Conservation (phyloP, 2,113 vertebrate genomes). For the Chascanopsetta lugubris region DNA sequence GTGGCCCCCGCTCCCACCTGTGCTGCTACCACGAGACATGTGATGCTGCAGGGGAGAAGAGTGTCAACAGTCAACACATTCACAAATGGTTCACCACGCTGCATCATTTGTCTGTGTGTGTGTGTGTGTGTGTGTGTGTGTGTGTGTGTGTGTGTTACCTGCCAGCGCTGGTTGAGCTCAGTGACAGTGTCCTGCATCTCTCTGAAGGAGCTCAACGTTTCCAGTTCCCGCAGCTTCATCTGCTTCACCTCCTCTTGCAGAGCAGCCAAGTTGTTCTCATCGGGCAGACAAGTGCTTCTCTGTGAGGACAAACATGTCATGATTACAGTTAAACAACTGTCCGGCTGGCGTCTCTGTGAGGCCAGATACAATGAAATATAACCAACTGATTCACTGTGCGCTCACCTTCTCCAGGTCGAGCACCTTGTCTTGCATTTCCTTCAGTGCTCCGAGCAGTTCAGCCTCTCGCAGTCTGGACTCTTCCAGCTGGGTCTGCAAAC, state of each 20-base stretch:
- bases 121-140: background rate
- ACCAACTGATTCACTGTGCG: background rate
- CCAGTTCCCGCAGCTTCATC: constrained; percentile 88
- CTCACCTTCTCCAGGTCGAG: constrained; percentile 93
- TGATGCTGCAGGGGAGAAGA: constrained; percentile 77
- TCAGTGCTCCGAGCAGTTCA: constrained; percentile 88
- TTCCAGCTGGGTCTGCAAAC: constrained; percentile 89
- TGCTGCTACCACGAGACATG: constrained; percentile 79
- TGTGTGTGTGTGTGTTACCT: constrained; percentile 77
- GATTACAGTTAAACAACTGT: background rate
- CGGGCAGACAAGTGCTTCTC: constrained; percentile 88
- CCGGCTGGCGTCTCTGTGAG: too few relatives aligned
- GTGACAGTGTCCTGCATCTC: constrained; percentile 89
- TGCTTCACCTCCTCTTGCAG: constrained; percentile 93
- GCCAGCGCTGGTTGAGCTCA: constrained; percentile 93
- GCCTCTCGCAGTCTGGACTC: constrained; percentile 88
- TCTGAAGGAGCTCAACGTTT: constrained; percentile 84
- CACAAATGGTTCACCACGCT: background rate
- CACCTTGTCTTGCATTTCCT: constrained; percentile 97
- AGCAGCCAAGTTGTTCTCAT: constrained; percentile 89
- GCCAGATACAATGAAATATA: background rate
- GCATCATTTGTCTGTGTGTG: too few relatives aligned
- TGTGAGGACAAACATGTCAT: constrained; percentile 55
- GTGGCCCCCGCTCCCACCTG: constrained; percentile 80
- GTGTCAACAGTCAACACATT: too few relatives aligned